A percentile compares a stretch with the other conserved stretches of the same genome.
phyloP scores from a whole-genome alignment of 2,888 invertebrate genomes.

The Cephus runcator region DNA sequence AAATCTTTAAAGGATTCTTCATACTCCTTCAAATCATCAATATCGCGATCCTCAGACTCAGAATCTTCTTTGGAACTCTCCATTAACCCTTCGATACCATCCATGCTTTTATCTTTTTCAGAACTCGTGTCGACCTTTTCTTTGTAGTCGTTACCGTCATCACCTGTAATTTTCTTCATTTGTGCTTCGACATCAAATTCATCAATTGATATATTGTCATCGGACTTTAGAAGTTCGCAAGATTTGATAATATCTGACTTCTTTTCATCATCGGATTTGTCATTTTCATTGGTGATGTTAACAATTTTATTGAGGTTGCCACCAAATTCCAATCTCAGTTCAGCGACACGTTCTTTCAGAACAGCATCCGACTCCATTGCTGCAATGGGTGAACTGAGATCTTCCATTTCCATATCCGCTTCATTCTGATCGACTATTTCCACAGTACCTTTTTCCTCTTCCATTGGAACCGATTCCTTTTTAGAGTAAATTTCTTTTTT shows the following conservation, averaged over 20 bases:
- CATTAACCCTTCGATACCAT: conserved; percentile 61
- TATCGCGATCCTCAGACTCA: conserved; percentile 48
- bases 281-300: conserved; percentile 37
- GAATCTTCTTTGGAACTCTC: conserved; percentile 63
- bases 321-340: conserved; percentile 66
- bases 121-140: conserved; percentile 53
- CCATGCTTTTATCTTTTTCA: conserved; percentile 57
- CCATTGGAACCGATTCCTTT: conserved; percentile 5
- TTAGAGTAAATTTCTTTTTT: conserved; percentile 20
- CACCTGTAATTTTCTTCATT: conserved; percentile 62
- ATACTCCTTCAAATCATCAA: conserved; percentile 40
- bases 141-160: conserved; percentile 60
- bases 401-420: conserved; percentile 61
- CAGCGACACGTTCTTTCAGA: conserved; percentile 64
- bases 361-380: conserved; percentile 64
- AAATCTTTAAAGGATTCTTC: conserved; percentile 36
- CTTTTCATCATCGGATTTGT: conserved; percentile 43
- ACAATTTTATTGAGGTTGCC: conserved; percentile 44
- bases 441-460: conserved; percentile 54
- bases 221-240: conserved; percentile 41
- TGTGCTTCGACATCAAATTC: conserved; percentile 63
- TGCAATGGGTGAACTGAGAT: conserved; percentile 61
- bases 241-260: conserved; percentile 27
- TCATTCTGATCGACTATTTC: conserved; percentile 62
- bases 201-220: conserved; percentile 54